Percentiles rank a stretch among this genome's conserved stretches.
Conservation (phyloP, 2,113 vertebrate genomes). For the Tychaedon coryphoeus region DNA sequence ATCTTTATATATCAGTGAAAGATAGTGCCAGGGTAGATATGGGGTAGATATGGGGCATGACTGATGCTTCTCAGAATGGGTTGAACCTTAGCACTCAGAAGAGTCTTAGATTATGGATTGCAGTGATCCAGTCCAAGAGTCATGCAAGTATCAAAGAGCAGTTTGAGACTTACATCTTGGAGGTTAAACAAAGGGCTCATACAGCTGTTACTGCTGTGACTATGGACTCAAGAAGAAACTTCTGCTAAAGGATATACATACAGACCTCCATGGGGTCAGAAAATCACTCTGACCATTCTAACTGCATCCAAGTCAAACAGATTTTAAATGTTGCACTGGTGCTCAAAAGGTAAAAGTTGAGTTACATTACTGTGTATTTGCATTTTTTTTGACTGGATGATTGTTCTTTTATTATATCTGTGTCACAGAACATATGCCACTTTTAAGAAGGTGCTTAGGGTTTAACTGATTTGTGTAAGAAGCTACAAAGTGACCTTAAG, state of each 20-base stretch:
- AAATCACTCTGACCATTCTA: not conserved
- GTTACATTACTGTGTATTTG: not conserved
- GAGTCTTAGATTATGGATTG: not conserved
- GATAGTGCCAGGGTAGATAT: not conserved
- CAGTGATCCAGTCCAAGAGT: not conserved
- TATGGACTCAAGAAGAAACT: not conserved
- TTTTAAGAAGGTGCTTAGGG: not conserved
- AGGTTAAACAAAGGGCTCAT: not conserved
- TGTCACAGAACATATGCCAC: accelerated
- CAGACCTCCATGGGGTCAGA: not conserved
- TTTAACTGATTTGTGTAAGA: not conserved
- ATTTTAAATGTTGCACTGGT: not conserved
- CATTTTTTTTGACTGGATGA: not conserved
- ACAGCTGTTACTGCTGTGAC: not conserved
- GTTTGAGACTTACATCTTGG: not conserved
- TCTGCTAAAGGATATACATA: not conserved
- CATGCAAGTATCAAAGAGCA: not conserved
- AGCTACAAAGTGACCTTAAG: not conserved
- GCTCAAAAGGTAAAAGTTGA: not conserved
- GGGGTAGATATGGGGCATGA: not conserved
- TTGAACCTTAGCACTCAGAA: not conserved
- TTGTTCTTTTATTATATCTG: not conserved
- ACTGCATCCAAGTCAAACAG: not conserved
- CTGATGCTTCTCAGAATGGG: not conserved
- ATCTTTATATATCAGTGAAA: not conserved